Evolutionary conservation across 2,888 invertebrate species (phyloP).

Genomic region (Cerceris rybyensis): DNA sequence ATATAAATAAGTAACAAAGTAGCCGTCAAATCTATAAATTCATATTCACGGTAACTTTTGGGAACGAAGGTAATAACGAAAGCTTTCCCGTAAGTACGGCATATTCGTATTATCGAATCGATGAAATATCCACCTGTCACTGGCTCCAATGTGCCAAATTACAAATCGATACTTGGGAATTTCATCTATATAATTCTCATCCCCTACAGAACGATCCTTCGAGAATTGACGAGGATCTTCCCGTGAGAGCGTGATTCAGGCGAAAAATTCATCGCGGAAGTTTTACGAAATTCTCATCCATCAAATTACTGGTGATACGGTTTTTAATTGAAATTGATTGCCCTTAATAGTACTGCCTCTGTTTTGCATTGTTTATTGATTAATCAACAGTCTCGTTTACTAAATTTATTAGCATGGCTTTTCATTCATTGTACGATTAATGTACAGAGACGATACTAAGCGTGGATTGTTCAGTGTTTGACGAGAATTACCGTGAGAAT

Average conservation of each 20-base stretch:
- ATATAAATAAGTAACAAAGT: no score
- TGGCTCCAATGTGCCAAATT: conserved; percentile 45
- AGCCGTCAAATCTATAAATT: neutral
- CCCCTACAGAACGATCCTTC: conserved; percentile 41
- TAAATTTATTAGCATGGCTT: neutral
- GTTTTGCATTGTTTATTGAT: neutral
- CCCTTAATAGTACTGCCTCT: neutral
- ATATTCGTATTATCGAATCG: conserved; percentile 18
- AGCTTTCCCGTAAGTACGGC: conserved; percentile 16
- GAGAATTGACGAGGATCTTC: conserved; percentile 42
- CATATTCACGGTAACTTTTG: conserved; percentile 19
- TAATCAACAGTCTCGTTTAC: neutral
- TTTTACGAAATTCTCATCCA: conserved; percentile 17
- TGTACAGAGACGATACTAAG: neutral
- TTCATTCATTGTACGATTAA: neutral
- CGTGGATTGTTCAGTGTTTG: neutral
- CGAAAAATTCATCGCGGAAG: conserved; percentile 31
- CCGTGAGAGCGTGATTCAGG: conserved; percentile 14
- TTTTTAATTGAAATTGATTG: neutral
- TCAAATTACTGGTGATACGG: conserved; percentile 38
- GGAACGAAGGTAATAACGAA: conserved; percentile 43
- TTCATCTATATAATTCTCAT: conserved; percentile 35
- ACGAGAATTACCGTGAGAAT: neutral
- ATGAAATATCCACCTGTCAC: conserved; percentile 54
- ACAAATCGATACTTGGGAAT: conserved; percentile 53